Evolutionary conservation across 2,113 vertebrate genomes (phyloP), one percentile per base, ranked within the genome.

Genomic region (Condylura cristata): DNA sequence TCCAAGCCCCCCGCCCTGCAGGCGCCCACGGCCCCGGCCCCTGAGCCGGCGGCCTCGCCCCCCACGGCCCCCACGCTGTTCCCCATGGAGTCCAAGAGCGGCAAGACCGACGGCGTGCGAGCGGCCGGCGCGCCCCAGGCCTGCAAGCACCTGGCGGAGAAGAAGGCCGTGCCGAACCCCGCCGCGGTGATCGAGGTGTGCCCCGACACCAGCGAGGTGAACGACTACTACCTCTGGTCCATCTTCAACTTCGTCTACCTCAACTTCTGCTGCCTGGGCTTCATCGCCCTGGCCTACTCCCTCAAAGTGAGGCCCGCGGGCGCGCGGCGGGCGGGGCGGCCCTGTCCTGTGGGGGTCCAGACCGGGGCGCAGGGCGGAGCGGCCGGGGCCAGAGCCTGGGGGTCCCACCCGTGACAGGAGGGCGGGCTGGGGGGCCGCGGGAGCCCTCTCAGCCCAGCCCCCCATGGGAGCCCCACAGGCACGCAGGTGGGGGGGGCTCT

Each of bases 221-320:
- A 98, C 0, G 98, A 99, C 93, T 99, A 99, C 97, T 98, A 98
- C 96, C 98, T 99, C 91, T 99, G 98, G 98, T 99, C 98, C 97
- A 98, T 99, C 96, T 99, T 99, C 98, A 99, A 98, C 98, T 99
- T 99, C 37, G 98, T 98, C 98, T 98, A 98, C 98, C 98, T 99
- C 98, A 99, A 99, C 97, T 98, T 99, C 98, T 99, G 98, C 98
- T 99, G 98, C 94, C 98, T 99, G 12, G 98, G 98, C 90, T 99
- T 99, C 97, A 98, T 99, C 12, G 98, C 98, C 32, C 94, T 99
- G 97, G 98, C 98, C 96, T 99, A 99, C 98, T 99, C 98, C 7
- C 61, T 99, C 93, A 99, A 99, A 96, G 98, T 98, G 97, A 98
- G 98, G 90, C 24, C 0, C 65, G 26, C 0, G 0, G 1, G 3